Evolutionary conservation across 1,140 invertebrate genomes (phyloP).

Genomic region (Eriocheir sinensis): DNA sequence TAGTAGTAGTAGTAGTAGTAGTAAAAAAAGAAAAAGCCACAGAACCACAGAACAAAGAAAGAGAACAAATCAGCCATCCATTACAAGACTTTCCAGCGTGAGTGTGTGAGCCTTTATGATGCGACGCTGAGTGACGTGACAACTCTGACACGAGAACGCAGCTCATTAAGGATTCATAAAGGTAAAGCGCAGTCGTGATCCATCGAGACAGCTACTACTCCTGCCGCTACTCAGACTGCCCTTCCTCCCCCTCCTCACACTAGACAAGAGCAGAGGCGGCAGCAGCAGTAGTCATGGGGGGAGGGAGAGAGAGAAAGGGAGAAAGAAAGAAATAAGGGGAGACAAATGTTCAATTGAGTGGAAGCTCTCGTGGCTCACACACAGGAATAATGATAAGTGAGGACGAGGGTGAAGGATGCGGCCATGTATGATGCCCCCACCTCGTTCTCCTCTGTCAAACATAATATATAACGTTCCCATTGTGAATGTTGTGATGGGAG

Average conservation of each 20-base stretch:
- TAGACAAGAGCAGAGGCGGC: not conserved
- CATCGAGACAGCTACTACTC: not conserved
- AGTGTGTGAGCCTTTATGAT: too few species aligned
- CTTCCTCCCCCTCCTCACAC: not conserved
- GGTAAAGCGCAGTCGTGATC: too few species aligned
- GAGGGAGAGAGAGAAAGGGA: conserved; percentile 45
- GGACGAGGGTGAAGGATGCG: conserved; percentile 8
- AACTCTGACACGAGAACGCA: too few species aligned
- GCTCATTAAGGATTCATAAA: too few species aligned
- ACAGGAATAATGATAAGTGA: not conserved
- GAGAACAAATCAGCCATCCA: too few species aligned
- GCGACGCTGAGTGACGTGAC: too few species aligned
- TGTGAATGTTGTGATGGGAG: too few species aligned
- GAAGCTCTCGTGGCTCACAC: not conserved
- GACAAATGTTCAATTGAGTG: not conserved
- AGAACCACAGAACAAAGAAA: not conserved
- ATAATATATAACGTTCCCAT: too few species aligned
- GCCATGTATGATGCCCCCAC: too few species aligned
- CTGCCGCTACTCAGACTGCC: not conserved
- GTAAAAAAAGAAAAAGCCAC: not conserved
- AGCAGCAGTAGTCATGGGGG: not conserved
- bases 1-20: too few species aligned
- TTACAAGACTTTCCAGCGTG: too few species aligned
- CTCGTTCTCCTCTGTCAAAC: too few species aligned
- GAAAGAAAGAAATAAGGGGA: conserved; percentile 39